These are phyloP conservation scores for Dipodomys ordii DNA, from an alignment of 2,113 vertebrate species.

Conservation along the genomic window DNA sequence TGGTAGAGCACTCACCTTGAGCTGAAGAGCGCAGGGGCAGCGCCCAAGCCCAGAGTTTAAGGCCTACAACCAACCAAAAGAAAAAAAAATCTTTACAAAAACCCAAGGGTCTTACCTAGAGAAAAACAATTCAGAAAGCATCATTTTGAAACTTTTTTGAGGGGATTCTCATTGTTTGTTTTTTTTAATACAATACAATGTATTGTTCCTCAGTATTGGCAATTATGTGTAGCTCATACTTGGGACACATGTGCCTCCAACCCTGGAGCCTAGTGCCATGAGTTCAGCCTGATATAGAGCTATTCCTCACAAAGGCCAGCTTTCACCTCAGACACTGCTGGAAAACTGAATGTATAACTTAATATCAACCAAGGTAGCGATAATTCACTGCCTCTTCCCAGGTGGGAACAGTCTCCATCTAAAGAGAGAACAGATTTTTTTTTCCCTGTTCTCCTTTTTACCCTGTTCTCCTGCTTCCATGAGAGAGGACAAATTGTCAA, in stretches of 20 bases:
- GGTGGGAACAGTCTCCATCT: background rate
- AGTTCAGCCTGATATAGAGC: background rate
- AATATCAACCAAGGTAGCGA: background rate
- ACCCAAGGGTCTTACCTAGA: slow-evolving; percentile 7
- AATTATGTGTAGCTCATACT: background rate
- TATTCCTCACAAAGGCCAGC: slow-evolving; percentile 15
- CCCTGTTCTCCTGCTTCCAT: slow-evolving; percentile 8
- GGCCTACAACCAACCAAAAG: no score
- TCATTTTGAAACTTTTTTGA: background rate
- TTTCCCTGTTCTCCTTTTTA: background rate
- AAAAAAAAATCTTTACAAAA: background rate
- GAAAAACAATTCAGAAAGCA: slow-evolving; percentile 29
- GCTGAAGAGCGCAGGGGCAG: no score
- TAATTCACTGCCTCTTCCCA: background rate
- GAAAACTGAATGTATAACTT: background rate
- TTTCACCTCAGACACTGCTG: background rate
- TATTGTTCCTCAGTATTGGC: background rate
- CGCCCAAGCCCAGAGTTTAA: no score
- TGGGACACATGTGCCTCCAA: background rate
- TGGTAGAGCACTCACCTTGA: no score
- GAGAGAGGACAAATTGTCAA: slow-evolving; percentile 5
- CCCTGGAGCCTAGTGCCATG: background rate
- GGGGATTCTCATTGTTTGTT: no score
- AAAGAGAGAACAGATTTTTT: background rate
- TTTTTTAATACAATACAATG: no score